These are phyloP conservation scores for Pogonomyrmex californicus DNA, from an alignment of 1,140 invertebrate genomes.

Conservation along the genomic window DNA sequence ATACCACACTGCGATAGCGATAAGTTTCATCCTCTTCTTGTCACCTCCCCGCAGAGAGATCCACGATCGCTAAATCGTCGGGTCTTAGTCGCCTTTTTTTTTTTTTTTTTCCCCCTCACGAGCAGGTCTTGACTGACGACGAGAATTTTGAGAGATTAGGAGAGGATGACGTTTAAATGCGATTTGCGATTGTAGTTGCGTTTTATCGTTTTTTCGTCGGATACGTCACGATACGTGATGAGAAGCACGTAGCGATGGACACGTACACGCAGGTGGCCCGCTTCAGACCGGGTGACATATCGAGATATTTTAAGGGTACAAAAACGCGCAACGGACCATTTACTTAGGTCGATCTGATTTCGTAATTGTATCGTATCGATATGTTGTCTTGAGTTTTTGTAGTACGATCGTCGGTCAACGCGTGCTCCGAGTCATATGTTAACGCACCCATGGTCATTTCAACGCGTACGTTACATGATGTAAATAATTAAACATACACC, in stretches of 20 bases:
- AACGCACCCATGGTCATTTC: slow-evolving; percentile 57
- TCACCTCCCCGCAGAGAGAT: background rate
- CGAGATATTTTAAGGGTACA: slow-evolving; percentile 57
- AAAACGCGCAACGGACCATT: slow-evolving; percentile 14
- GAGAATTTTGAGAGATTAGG: background rate
- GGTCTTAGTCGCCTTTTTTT: slow-evolving; percentile 62
- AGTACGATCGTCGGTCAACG: slow-evolving; percentile 65
- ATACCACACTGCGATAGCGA: slow-evolving; percentile 27
- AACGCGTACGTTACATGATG: slow-evolving; percentile 16
- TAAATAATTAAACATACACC: slow-evolving; percentile 1
- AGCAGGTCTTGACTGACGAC: slow-evolving; percentile 73
- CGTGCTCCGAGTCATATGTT: slow-evolving; percentile 69
- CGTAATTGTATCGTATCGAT: slow-evolving; percentile 18
- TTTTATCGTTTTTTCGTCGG: background rate
- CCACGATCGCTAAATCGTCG: slow-evolving; percentile 20
- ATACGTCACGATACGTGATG: background rate
- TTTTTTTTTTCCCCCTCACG: slow-evolving; percentile 45
- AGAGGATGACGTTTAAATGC: background rate
- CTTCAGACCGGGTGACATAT: slow-evolving; percentile 47
- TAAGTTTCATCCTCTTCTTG: slow-evolving; percentile 32
- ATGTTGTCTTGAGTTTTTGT: slow-evolving; percentile 1
- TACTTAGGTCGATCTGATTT: slow-evolving; percentile 33
- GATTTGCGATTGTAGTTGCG: background rate
- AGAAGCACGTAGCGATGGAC: background rate
- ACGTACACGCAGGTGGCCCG: too few relatives aligned